Evolutionary conservation across 2,113 vertebrate genomes (phyloP), one percentile per base, ranked within the genome.

Genomic region (Megaptera novaeangliae): DNA sequence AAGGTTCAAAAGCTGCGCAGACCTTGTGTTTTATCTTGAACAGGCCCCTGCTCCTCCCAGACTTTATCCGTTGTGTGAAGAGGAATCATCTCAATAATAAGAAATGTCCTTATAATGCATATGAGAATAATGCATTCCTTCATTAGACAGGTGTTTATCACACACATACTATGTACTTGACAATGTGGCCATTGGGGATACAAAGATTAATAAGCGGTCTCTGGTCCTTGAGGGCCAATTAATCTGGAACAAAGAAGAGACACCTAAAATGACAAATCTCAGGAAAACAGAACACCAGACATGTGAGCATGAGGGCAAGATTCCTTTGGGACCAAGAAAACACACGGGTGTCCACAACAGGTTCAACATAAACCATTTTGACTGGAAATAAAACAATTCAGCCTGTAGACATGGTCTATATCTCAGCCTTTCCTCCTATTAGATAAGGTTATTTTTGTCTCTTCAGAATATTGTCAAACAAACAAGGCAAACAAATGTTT

Each of bases 341-440:
- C 4, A 3, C 36, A 18, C 7, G 0, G 10, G 23, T 8, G 12
- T 44, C 66, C 21, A 8, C 3, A 13, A 20, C 8, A 0, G 0
- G 5, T 44, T 36, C 29, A 23, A 39, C 0, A 21, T 1, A 17
- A 59, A 21, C 20, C 14, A 27, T 21, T 77, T 31, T 52, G 17
- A 18, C 4, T 6, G 27, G 29, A 84, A 39, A 6, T 21, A 5
- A 31, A 77, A 3, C 36, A 2, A 1, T 69, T 49, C 14, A 0
- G 23, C 34, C 44, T 52, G 29, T 27, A 55, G 69, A 25, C 25
- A 5, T 2, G 14, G 8, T 27, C 69, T 3, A 1, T 4, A 13
- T 64, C 31, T 44, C 27, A 8, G 2, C 10, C 23, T 57, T 14
- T 23, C 75, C n/a, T n/a, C 39, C 17, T 4, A 3, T 3, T 27